A percentile compares a stretch with the other conserved stretches of the same genome.
phyloP scores from a whole-genome alignment of 2,888 invertebrate species.

The Thera obeliscata region DNA sequence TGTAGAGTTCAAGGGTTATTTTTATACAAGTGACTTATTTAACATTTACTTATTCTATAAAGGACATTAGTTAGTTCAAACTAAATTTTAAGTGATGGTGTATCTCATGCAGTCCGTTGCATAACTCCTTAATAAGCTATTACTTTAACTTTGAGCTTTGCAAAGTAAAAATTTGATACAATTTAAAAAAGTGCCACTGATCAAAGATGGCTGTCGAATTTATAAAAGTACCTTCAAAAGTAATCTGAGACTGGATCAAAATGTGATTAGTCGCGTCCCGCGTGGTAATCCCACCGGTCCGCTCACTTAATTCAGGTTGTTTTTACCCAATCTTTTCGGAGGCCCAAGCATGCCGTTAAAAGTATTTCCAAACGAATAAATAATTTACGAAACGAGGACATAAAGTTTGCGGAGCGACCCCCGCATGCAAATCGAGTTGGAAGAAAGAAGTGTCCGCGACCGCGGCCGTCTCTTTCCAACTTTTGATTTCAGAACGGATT shows the following conservation, averaged over 20 bases:
- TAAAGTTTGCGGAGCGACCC: constrained; percentile 81
- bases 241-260: constrained; percentile 53
- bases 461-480: constrained; percentile 69
- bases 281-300: constrained; percentile 65
- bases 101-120: too few relatives aligned
- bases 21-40: too few relatives aligned
- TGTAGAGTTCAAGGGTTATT: too few relatives aligned
- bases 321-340: constrained; percentile 76
- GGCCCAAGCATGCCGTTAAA: constrained; percentile 75
- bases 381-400: constrained; percentile 84
- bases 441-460: constrained; percentile 75
- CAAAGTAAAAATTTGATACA: background rate
- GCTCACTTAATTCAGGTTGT: constrained; percentile 76
- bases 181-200: background rate
- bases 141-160: background rate
- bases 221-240: constrained; percentile 32
- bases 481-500: constrained; percentile 46
- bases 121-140: too few relatives aligned
- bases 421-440: constrained; percentile 83
- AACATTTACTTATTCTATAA: too few relatives aligned
- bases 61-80: too few relatives aligned
- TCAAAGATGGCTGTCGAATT: constrained; percentile 19
- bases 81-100: too few relatives aligned
- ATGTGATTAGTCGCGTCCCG: constrained; percentile 61
- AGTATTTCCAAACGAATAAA: constrained; percentile 83